Evolutionary conservation across 2,888 invertebrate genomes (phyloP).

Genomic region (Andrena marginata): DNA sequence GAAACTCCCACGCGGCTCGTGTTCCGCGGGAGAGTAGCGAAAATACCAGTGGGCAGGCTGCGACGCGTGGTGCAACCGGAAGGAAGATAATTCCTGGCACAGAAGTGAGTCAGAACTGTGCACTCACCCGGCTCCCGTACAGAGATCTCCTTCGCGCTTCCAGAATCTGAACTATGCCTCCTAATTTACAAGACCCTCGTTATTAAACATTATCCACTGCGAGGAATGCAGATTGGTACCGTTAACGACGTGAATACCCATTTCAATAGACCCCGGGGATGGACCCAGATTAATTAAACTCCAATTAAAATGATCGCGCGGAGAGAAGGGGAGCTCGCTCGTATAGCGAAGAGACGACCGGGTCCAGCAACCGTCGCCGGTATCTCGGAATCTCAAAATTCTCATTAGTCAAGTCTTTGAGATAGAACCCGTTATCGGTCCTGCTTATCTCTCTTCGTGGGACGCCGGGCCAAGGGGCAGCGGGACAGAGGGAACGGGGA

Average conservation of each 20-base stretch:
- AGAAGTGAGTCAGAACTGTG: not conserved
- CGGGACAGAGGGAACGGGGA: conserved; percentile 14
- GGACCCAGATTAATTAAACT: conserved; percentile 31
- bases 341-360: not conserved
- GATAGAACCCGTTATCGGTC: conserved; percentile 49
- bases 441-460: conserved; percentile 60
- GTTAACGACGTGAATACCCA: not conserved
- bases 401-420: conserved; percentile 56
- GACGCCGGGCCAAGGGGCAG: conserved; percentile 12
- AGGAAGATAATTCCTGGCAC: not conserved
- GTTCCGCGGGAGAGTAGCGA: not conserved
- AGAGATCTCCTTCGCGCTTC: no score
- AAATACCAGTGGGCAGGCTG: conserved; percentile 3
- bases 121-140: no score
- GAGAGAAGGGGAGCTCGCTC: not conserved
- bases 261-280: not conserved
- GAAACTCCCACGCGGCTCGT: not conserved
- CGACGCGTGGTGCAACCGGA: not conserved
- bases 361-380: conserved; percentile 4
- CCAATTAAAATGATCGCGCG: conserved; percentile 29
- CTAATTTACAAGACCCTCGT: no score
- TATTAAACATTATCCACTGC: no score
- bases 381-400: conserved; percentile 51
- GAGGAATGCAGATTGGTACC: not conserved
- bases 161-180: no score